phyloP scores from a whole-genome alignment of 2,888 invertebrate genomes.

The Phaedon cochleariae region DNA sequence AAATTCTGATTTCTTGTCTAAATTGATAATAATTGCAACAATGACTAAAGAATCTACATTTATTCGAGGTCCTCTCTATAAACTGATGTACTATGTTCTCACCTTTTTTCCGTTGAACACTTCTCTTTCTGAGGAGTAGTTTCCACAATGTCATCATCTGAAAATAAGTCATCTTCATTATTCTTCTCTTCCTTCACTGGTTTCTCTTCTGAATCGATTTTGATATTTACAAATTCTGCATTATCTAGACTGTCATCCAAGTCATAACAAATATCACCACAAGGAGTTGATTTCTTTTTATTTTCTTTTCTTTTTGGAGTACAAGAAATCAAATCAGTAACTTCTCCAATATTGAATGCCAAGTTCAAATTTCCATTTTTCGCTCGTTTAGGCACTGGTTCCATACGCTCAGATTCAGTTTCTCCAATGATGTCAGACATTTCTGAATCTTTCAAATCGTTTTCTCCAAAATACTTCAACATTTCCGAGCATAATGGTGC shows the following conservation, averaged over 20 bases:
- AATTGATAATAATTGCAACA: no score
- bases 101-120: conserved; percentile 10
- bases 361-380: conserved; percentile 14
- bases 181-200: neutral
- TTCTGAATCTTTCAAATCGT: conserved; percentile 1
- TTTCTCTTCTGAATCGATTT: conserved; percentile 10
- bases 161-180: conserved; percentile 40
- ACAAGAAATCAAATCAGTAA: neutral
- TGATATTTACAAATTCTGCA: conserved; percentile 23
- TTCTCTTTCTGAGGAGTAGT: conserved; percentile 50
- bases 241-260: conserved; percentile 30
- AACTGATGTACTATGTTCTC: no score
- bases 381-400: conserved; percentile 19
- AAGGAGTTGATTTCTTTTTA: neutral
- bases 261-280: conserved; percentile 20
- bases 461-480: neutral
- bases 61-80: no score
- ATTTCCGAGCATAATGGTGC: no score
- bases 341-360: neutral
- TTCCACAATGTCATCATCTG: conserved; percentile 52
- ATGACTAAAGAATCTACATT: no score
- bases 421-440: conserved; percentile 32
- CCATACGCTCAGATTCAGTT: conserved; percentile 20
- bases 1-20: no score
- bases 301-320: neutral